Base-by-base conservation (phyloP, 2,113 vertebrate species). In the Balaeniceps rex region DNA sequence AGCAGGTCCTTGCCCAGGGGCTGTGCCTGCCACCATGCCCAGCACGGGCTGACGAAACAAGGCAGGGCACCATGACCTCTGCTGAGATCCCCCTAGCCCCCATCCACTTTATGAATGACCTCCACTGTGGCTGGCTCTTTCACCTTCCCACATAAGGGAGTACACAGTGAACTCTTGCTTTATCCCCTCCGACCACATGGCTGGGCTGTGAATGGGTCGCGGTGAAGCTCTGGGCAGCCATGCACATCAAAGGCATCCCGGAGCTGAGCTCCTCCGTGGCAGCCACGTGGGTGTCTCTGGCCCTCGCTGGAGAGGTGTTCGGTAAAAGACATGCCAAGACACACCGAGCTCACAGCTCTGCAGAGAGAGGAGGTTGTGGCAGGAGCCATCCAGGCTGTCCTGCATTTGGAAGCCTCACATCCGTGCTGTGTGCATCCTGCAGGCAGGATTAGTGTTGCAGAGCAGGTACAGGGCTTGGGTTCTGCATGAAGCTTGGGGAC, bases 171-270 rank as follows among this genome's bases (percentile, higher is more conserved):
- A 57, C 23, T 60, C 49, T 18, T 33, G 3, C 40, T 84, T 75
- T 15, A 25, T 58, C 19, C 24, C 26, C 49, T 40, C 54, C 0
- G 2, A 10, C 23, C 5, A 1, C 38, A 3, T 0, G 13, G 14
- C 11, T 11, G 17, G 78, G 42, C 63, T 90, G 36, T 61, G 78
- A 28, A 40, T 33, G 51, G 52, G 36, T 46, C 31, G 54, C 0
- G 0, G 14, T 46, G 36, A 47, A 84, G 72, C 40, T 89, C 28
- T 25, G 44, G 44, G 15, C 22, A 40, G 14, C 44, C 36, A 4
- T 12, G 24, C 44, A 26, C 34, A 19, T 5, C 24, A 34, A 55
- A 65, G 40, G 21, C 44, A 75, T 24, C 55, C 47, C 2, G 3
- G 65, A 60, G 33, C 69, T 25, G 55, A 65, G 34, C 21, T 80